Percentiles rank a stretch among this genome's conserved stretches.
phyloP scores from a whole-genome alignment of 2,797 vertebrate genomes.

The Numenius phaeopus region DNA sequence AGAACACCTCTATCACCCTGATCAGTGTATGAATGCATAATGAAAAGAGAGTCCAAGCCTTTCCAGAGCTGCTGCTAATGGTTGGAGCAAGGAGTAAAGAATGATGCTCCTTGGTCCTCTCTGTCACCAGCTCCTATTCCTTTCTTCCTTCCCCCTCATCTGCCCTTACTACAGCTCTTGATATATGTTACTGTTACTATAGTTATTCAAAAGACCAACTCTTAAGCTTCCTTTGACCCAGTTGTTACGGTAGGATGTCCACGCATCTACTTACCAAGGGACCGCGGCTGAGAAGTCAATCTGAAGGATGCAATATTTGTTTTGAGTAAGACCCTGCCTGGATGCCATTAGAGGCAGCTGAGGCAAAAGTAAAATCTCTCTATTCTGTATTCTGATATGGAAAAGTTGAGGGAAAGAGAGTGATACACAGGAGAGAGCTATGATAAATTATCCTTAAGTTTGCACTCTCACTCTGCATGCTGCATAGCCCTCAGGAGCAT shows the following conservation, averaged over 20 bases:
- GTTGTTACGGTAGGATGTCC: neutral
- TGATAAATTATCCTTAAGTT: constrained; percentile 54
- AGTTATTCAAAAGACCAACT: neutral
- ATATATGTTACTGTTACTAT: neutral
- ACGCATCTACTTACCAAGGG: neutral
- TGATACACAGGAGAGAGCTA: neutral
- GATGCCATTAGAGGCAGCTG: neutral
- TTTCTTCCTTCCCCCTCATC: neutral
- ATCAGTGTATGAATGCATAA: neutral
- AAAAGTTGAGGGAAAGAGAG: constrained; percentile 5
- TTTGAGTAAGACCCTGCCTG: neutral
- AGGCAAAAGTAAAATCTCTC: constrained; percentile 4
- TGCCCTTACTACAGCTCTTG: neutral
- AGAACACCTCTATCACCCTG: neutral
- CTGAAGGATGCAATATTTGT: neutral
- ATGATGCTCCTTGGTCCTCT: neutral
- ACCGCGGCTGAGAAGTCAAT: neutral
- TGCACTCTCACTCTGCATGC: constrained; percentile 35
- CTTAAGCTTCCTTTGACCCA: neutral
- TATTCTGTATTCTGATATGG: neutral
- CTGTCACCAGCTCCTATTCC: neutral
- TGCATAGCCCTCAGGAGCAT: constrained; percentile 57
- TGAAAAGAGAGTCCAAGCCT: neutral
- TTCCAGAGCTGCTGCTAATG: neutral
- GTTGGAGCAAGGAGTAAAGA: neutral